A percentile compares a stretch with the other conserved stretches of the same genome.
phyloP scores from a whole-genome alignment of 2,113 vertebrate genomes.

The Clinocottus analis region DNA sequence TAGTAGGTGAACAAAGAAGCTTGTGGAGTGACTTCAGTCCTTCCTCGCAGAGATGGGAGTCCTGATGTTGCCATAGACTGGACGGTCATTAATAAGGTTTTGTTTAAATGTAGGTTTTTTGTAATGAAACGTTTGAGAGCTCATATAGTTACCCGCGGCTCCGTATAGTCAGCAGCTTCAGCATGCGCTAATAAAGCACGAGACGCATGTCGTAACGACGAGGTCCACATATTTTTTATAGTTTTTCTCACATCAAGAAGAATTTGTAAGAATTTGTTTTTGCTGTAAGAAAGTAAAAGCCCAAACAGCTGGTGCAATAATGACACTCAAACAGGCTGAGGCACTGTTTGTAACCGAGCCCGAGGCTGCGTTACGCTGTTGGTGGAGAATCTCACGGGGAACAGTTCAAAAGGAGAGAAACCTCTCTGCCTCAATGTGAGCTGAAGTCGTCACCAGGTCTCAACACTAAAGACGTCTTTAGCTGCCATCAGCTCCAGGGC shows the following conservation, averaged over 20 bases:
- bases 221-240: slow-evolving; percentile 2
- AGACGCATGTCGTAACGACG: slow-evolving; percentile 7
- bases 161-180: slow-evolving; percentile 29
- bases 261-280: slow-evolving; percentile 9
- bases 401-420: slow-evolving; percentile 12
- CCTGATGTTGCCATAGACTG: slow-evolving; percentile 18
- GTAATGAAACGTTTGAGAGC: slow-evolving; percentile 43
- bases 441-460: slow-evolving; percentile 9
- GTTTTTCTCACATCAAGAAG: slow-evolving; percentile 12
- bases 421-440: not conserved
- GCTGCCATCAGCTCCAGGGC: slow-evolving; percentile 14
- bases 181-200: slow-evolving; percentile 21
- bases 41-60: slow-evolving; percentile 13
- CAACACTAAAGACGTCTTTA: not conserved
- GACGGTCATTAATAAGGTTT: slow-evolving; percentile 30
- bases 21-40: slow-evolving; percentile 20
- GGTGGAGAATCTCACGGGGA: slow-evolving; percentile 33
- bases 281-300: slow-evolving; percentile 1
- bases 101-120: slow-evolving; percentile 40
- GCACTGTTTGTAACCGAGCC: slow-evolving; percentile 35
- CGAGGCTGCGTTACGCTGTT: slow-evolving; percentile 12
- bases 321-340: slow-evolving; percentile 33
- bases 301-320: slow-evolving; percentile 43
- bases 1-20: slow-evolving; percentile 42
- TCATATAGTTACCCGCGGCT: slow-evolving; percentile 22